Conservation (phyloP, 2,888 invertebrate genomes). For the Mamestra brassicae region DNA sequence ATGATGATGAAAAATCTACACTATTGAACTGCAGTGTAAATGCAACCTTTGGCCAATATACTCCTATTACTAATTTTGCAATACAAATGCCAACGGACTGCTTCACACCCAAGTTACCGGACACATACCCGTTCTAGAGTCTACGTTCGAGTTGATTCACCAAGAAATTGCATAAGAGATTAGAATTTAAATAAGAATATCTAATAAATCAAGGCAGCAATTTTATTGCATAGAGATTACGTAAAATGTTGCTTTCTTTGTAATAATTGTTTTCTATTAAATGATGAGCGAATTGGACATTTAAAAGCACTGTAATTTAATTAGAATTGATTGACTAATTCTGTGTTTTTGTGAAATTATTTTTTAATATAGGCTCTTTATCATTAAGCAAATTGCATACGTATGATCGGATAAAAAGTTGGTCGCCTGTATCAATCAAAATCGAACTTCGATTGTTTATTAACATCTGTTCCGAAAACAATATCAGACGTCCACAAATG, state of each 20-base stretch:
- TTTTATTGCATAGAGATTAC: conserved; percentile 5
- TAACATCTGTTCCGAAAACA: neutral
- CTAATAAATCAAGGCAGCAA: neutral
- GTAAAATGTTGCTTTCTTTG: conserved; percentile 10
- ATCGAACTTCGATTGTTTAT: neutral
- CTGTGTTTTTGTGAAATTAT: neutral
- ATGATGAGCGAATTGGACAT: neutral
- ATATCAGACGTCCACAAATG: no score
- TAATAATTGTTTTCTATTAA: neutral
- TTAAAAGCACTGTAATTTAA: neutral
- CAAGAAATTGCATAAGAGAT: conserved; percentile 25
- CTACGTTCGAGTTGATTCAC: conserved; percentile 25
- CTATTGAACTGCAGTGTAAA: neutral
- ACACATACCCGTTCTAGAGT: conserved; percentile 3
- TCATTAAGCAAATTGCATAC: neutral
- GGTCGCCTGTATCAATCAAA: neutral
- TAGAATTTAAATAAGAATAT: conserved; percentile 8
- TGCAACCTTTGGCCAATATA: neutral
- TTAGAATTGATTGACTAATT: no score
- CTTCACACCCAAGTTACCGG: neutral
- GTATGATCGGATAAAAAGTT: neutral
- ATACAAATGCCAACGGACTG: neutral
- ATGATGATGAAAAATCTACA: no score
- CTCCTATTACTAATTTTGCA: conserved; percentile 7
- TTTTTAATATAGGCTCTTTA: neutral